Evolutionary conservation across 1,140 invertebrate genomes (phyloP).

Genomic region (Carposina sasakii): DNA sequence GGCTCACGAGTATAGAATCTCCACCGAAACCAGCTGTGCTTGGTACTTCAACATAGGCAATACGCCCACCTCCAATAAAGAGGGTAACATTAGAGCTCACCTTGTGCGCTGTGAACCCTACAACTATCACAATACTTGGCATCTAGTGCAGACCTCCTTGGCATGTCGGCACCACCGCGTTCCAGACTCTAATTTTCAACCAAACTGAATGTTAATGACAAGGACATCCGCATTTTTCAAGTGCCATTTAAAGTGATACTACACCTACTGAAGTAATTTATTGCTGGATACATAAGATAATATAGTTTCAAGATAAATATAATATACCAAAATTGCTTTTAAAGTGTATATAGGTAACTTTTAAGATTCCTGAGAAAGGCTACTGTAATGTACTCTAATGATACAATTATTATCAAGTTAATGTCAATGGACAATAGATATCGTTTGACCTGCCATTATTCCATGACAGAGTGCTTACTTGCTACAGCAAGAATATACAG

Average conservation of each 20-base stretch:
- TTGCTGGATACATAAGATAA: conserved; percentile 72
- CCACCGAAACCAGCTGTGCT: conserved; percentile 63
- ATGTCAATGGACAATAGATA: conserved; percentile 71
- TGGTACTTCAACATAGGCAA: conserved; percentile 69
- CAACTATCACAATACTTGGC: conserved; percentile 50
- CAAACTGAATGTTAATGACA: conserved; percentile 9
- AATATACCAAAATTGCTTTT: conserved; percentile 67
- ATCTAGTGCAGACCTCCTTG: conserved; percentile 27
- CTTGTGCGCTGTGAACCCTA: conserved; percentile 71
- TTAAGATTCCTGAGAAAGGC: conserved; percentile 69
- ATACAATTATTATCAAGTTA: conserved; percentile 72
- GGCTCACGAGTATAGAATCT: conserved; percentile 12
- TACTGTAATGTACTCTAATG: conserved; percentile 72
- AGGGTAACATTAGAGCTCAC: conserved; percentile 70
- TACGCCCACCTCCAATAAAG: conserved; percentile 72
- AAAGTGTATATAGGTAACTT: conserved; percentile 72
- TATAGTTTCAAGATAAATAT: conserved; percentile 71
- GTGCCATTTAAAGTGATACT: conserved; percentile 58
- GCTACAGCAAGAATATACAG: conserved; percentile 65
- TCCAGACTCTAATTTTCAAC: conserved; percentile 11
- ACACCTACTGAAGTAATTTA: conserved; percentile 69
- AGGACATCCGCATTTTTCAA: conserved; percentile 25
- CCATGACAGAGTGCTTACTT: conserved; percentile 58
- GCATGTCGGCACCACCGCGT: conserved; percentile 4
- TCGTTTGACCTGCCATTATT: conserved; percentile 66